These are phyloP conservation scores for Camptogramma bilineatum DNA, from an alignment of 2,888 invertebrate species.

Conservation along the genomic window DNA sequence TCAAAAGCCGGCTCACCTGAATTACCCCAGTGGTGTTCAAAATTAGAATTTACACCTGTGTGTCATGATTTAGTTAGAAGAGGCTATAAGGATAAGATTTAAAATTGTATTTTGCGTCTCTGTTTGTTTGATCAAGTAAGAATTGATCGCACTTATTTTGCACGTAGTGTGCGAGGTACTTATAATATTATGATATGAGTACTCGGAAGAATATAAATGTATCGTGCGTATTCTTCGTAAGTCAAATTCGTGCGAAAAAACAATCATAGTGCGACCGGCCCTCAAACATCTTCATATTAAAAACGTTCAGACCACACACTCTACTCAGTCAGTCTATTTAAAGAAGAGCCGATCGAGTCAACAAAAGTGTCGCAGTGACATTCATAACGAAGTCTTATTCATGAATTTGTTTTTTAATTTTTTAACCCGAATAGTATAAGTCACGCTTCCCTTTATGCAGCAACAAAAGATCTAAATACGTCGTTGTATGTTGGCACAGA, in stretches of 20 bases:
- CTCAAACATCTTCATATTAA: conserved; percentile 10
- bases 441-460: conserved; percentile 76
- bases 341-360: conserved; percentile 47
- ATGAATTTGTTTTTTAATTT: conserved; percentile 59
- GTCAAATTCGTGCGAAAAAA: too few species aligned
- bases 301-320: conserved; percentile 44
- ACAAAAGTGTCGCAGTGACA: conserved; percentile 50
- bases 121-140: too few species aligned
- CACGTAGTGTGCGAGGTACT: not conserved
- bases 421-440: conserved; percentile 67
- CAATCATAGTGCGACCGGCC: not conserved
- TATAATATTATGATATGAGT: not conserved
- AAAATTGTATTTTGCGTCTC: too few species aligned
- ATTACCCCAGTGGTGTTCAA: conserved; percentile 8
- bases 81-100: not conserved
- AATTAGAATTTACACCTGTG: conserved; percentile 2
- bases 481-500: conserved; percentile 31
- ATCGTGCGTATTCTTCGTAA: too few species aligned
- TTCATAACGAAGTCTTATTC: conserved; percentile 68
- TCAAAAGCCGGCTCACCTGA: conserved; percentile 2
- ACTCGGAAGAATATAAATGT: too few species aligned
- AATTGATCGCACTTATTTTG: not conserved
- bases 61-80: not conserved
- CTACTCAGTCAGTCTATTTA: conserved; percentile 47
- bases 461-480: conserved; percentile 80